Base-by-base conservation (phyloP, 1,140 invertebrate genomes). In the Drosophila oshimai region DNA sequence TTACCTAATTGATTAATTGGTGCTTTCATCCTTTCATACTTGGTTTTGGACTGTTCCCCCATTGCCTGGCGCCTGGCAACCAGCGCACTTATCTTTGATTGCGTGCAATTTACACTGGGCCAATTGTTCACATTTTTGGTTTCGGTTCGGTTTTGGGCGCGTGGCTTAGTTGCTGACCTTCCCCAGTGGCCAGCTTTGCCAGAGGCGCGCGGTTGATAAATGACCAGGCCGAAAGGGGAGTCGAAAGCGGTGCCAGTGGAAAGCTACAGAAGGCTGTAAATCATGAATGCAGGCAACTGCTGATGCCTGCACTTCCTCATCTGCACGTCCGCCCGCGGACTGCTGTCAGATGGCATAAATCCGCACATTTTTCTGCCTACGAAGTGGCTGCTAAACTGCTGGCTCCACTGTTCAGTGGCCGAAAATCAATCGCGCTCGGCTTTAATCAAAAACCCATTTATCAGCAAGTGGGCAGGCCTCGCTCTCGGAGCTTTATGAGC, bases 391-490 rank as follows among this genome's bases (percentile, higher is more conserved):
- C 57, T 36, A 64, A 73, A 71, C 51, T 60, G 61, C 53, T 68
- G 65, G 65, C 70, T 80, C 74, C 68, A 65, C 77, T 81, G 67
- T 49, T 34, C 54, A 36, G 49, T 36, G 62, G 29, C 49, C 50
- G 50, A 71, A 79, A 86, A 86, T 86, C 81, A 86, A 86, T 86
- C 50, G 81, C 53, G 37, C 37, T 41, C 64, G 60, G 61, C 83
- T 74, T 87, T 87, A 87, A 87, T 87, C 81, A 87, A 87, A 87
- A 87, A 68, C 81, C 65, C 83, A 88, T 87, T 87, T 87, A 36
- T 55, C 47, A 55, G 47, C 70, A 34, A 60, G 37, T 74, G 54
- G 26, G 53, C 45, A 71, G 68, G 55, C 68, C 45, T 6, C 28
- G 15, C 31, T 55, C 37, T 4, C 7, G 37, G 47, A 44, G 47